Conservation (phyloP, 2,888 invertebrate species). For the Helobdella robusta region DNA sequence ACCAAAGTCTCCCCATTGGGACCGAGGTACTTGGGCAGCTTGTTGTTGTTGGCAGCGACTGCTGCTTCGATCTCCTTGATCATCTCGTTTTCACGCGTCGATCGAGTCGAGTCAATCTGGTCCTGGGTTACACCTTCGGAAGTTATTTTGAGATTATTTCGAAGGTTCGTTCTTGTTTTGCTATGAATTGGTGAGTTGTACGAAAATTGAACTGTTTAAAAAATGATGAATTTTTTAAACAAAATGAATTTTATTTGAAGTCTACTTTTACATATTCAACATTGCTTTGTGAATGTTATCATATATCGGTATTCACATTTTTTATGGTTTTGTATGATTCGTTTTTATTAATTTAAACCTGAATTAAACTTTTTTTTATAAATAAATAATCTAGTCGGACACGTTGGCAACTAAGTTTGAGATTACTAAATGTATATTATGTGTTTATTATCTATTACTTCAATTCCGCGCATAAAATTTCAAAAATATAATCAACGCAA, state of each 20-base stretch:
- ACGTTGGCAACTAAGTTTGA: no score
- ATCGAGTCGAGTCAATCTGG: conserved; percentile 85
- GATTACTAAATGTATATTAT: no score
- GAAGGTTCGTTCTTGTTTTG: neutral
- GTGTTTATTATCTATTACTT: no score
- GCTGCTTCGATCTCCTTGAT: conserved; percentile 67
- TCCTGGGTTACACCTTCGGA: conserved; percentile 52
- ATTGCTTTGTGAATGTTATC: no score
- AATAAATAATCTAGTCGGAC: no score
- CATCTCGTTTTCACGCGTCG: conserved; percentile 84
- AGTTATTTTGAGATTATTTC: neutral
- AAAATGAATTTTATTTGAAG: neutral
- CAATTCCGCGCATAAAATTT: neutral
- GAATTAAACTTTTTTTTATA: no score
- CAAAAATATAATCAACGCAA: neutral
- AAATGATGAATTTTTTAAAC: neutral
- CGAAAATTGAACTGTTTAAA: neutral
- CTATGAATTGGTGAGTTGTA: neutral
- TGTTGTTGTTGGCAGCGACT: neutral
- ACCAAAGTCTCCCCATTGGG: conserved; percentile 4
- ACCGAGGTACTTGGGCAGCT: neutral
- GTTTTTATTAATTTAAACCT: no score
- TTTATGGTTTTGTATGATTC: no score
- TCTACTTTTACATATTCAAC: no score
- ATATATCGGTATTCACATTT: no score